Evolutionary conservation across 1,140 invertebrate species (phyloP).

Genomic region (Drosophila arizonae): DNA sequence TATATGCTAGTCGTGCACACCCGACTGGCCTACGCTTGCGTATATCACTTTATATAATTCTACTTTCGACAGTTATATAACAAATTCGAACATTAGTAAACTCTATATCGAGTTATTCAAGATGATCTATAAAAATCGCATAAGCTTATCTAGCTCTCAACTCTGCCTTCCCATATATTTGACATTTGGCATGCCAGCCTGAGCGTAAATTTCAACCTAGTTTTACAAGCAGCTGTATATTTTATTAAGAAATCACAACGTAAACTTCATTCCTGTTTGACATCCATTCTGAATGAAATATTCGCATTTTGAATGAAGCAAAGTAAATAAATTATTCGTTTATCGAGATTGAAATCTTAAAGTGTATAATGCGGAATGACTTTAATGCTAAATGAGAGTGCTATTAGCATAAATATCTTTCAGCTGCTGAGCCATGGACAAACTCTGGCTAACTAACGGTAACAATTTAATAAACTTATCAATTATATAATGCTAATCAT

Average conservation of each 20-base stretch:
- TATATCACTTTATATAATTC: no score
- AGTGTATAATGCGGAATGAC: not conserved
- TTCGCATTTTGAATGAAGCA: not conserved
- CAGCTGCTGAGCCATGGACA: not conserved
- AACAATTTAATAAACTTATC: not conserved
- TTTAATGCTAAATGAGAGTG: not conserved
- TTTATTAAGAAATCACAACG: no score
- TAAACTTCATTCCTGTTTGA: not conserved
- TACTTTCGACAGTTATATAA: no score
- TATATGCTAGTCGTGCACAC: no score
- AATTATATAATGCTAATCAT: constrained; percentile 1
- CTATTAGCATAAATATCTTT: constrained; percentile 1
- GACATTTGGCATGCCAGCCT: not conserved
- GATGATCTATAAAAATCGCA: no score
- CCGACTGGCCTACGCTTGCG: no score
- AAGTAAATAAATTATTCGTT: constrained; percentile 1
- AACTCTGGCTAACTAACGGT: not conserved
- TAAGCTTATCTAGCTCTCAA: no score
- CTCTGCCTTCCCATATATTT: not conserved
- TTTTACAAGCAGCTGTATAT: not conserved
- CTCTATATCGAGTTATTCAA: no score
- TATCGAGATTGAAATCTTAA: not conserved
- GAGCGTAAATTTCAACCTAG: not conserved
- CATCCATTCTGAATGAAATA: not conserved
- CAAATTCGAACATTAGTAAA: no score